Base-by-base conservation (phyloP, 2,888 invertebrate genomes). In the Drosophila siamana region DNA sequence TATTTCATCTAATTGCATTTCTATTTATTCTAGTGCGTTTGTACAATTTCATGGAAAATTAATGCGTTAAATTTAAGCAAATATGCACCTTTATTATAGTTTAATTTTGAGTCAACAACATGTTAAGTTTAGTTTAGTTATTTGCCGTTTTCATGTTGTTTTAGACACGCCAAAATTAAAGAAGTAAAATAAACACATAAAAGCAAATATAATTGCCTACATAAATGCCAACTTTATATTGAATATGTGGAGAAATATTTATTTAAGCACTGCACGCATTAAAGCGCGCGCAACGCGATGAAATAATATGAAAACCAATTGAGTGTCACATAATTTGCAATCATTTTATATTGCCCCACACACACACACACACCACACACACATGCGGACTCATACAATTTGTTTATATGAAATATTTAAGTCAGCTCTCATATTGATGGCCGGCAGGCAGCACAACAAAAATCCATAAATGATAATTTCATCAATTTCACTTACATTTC, bases 401-500 rank as follows among this genome's bases (percentile, higher is more conserved):
- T 38, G 36, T 38, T 38, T 38, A 15, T 38, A 38, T 38, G 36
- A 38, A 38, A 38, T 38, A 38, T 38, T 38, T 15, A 38, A 38
- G 36, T 38, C 15, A 38, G n/a, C 33, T 38, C 15, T 13, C 36
- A 15, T 7, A 38, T 38, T 38, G 36, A 38, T 38, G 36, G 13
- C 30, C 30, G 11, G 28, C 28, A 28, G 33, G n/a, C 33, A 38
- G 24, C 15, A n/a, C 33, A 33, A 33, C 8, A 8, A 63, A 54
- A 64, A 59, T 64, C 64, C 64, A 68, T 64, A 59, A 63, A 68
- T 64, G 63, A 68, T 68, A 68, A 64, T 64, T 68, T 64, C 63
- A 68, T 64, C 48, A 64, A 57, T 68, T 68, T 47, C 16, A 51
- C 46, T 40, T 50, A 5, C 50, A 44, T 15, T 50, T 36, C 26